Conservation (phyloP, 2,888 invertebrate species). For the Neria commutata region DNA sequence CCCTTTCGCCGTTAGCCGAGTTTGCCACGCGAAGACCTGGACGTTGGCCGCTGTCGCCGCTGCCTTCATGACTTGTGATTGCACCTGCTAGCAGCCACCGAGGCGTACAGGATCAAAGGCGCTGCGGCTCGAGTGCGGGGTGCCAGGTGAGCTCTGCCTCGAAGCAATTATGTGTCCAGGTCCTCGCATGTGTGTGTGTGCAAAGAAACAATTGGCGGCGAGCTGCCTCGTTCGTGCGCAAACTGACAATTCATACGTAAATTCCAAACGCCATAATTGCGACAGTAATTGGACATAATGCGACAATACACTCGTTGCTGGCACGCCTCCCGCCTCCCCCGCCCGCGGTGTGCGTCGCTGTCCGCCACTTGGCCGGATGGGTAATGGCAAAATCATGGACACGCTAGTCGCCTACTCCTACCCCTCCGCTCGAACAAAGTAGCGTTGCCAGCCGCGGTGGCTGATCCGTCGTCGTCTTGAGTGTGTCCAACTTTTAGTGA, state of each 20-base stretch:
- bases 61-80: neutral
- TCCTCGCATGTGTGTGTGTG: too few relatives aligned
- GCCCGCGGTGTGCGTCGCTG: neutral
- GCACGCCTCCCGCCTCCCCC: neutral
- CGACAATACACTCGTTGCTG: constrained; percentile 49
- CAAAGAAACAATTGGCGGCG: too few relatives aligned
- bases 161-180: too few relatives aligned
- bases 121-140: too few relatives aligned
- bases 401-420: constrained; percentile 17
- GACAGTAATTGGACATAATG: constrained; percentile 61
- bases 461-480: constrained; percentile 4
- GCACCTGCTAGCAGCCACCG: too few relatives aligned
- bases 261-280: constrained; percentile 55
- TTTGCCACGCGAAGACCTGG: too few relatives aligned
- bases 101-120: constrained; percentile 2
- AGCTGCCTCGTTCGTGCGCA: constrained; percentile 31
- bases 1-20: too few relatives aligned
- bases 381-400: constrained; percentile 55
- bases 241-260: constrained; percentile 50
- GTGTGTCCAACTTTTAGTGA: neutral
- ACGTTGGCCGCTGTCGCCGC: neutral
- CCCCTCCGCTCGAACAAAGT: constrained; percentile 43
- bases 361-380: constrained; percentile 40
- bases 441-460: too few relatives aligned
- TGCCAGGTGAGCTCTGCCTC: too few relatives aligned